Evolutionary conservation across 53 echinoderm and acorn worm genomes (phyloP).

Genomic region (Echinarachnius parma): DNA sequence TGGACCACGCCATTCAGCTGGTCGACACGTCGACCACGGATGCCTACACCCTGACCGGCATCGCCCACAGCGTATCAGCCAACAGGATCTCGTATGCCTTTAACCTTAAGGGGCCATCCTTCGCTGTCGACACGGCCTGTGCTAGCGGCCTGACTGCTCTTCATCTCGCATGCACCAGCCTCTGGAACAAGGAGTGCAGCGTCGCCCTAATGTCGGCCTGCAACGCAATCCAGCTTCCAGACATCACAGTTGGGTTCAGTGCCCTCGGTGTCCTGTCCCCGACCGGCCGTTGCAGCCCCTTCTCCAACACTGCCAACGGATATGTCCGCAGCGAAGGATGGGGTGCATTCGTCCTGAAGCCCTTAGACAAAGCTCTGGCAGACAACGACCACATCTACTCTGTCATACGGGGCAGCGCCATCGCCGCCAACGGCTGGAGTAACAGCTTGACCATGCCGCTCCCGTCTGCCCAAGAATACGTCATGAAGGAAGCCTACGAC

Average conservation of each 20-base stretch:
- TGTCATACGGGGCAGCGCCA: slow-evolving; percentile 75
- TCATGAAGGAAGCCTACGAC: slow-evolving; percentile 79
- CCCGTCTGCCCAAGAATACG: slow-evolving; percentile 66
- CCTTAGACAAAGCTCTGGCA: slow-evolving; percentile 65
- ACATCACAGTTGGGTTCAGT: slow-evolving; percentile 93
- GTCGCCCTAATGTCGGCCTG: slow-evolving; percentile 74
- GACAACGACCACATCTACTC: slow-evolving; percentile 91
- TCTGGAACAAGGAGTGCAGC: slow-evolving; percentile 82
- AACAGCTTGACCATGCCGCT: slow-evolving; percentile 95
- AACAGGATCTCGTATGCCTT: slow-evolving; percentile 84
- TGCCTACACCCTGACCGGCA: slow-evolving; percentile 81
- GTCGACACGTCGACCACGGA: slow-evolving; percentile 63
- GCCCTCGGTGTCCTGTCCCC: slow-evolving; percentile 91
- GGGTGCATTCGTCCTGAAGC: slow-evolving; percentile 79
- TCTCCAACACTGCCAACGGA: slow-evolving; percentile 90
- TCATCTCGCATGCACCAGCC: slow-evolving; percentile 83
- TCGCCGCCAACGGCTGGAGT: slow-evolving; percentile 83
- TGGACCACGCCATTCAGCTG: slow-evolving; percentile 71
- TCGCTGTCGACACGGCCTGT: slow-evolving; percentile 86
- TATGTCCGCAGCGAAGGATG: slow-evolving; percentile 96
- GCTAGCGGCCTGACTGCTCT: slow-evolving; percentile 91
- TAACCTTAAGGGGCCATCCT: slow-evolving; percentile 80
- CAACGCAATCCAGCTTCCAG: slow-evolving; percentile 75
- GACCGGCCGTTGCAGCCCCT: slow-evolving; percentile 88
- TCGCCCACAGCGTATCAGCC: slow-evolving; percentile 67